phyloP scores from a whole-genome alignment of 2,888 invertebrate species.

The Eupithecia subfuscata region DNA sequence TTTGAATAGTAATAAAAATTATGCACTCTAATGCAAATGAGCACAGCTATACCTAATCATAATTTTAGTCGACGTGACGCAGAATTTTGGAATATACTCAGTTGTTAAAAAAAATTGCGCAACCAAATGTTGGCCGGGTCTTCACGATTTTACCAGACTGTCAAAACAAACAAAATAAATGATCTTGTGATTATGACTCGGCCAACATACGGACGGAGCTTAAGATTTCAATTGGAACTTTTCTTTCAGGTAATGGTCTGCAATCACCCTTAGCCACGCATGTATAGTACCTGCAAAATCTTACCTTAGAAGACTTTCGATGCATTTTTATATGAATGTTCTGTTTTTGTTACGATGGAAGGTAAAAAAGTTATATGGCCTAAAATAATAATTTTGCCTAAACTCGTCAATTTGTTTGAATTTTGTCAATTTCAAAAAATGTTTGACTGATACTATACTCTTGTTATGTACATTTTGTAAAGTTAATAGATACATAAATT shows the following conservation, averaged over 20 bases:
- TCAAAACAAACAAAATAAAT: too few species aligned
- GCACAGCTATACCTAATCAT: not conserved
- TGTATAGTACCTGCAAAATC: conserved; percentile 75
- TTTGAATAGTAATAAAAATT: not conserved
- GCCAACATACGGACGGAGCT: not conserved
- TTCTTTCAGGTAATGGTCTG: conserved; percentile 74
- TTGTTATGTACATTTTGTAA: conserved; percentile 53
- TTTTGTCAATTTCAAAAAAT: conserved; percentile 66
- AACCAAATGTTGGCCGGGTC: not conserved
- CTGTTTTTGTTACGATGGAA: conserved; percentile 29
- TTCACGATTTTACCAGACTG: not conserved
- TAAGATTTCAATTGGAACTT: conserved; percentile 18
- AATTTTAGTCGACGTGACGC: not conserved
- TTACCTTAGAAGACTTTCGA: conserved; percentile 49
- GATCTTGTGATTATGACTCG: not conserved
- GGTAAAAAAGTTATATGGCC: conserved; percentile 43
- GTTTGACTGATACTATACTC: conserved; percentile 70
- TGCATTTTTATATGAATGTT: conserved; percentile 41
- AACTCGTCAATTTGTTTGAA: conserved; percentile 51
- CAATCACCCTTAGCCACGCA: conserved; percentile 85
- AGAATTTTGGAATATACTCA: too few species aligned
- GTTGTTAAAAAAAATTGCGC: not conserved
- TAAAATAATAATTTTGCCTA: conserved; percentile 46
- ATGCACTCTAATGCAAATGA: not conserved
- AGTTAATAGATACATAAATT: conserved; percentile 20